Evolutionary conservation across 2,888 invertebrate genomes (phyloP).

Genomic region (Cyaniris semiargus): DNA sequence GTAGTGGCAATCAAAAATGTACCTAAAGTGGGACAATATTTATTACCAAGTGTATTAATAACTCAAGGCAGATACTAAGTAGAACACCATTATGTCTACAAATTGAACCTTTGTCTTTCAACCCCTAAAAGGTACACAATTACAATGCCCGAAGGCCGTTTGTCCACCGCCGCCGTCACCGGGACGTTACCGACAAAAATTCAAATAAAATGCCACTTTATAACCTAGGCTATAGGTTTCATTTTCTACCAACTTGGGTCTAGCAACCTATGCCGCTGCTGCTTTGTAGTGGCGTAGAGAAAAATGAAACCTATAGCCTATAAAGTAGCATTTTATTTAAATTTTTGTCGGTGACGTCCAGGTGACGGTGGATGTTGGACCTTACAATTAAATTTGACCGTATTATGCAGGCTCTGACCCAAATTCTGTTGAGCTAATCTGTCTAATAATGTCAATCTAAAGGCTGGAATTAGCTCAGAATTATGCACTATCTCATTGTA

Average conservation of each 20-base stretch:
- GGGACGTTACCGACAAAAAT: too few relatives aligned
- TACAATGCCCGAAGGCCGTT: neutral
- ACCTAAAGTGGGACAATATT: neutral
- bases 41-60: neutral
- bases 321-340: too few relatives aligned
- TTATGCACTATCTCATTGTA: slow-evolving; percentile 16
- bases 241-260: too few relatives aligned
- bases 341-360: too few relatives aligned
- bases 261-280: too few relatives aligned
- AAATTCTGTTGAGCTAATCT: slow-evolving; percentile 12
- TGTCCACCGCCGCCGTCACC: too few relatives aligned
- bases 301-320: too few relatives aligned
- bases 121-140: neutral
- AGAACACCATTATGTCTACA: neutral
- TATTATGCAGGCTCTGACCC: slow-evolving; percentile 5
- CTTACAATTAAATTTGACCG: neutral
- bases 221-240: too few relatives aligned
- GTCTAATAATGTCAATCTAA: slow-evolving; percentile 22
- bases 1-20: neutral
- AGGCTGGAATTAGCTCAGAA: slow-evolving; percentile 16
- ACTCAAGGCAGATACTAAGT: neutral
- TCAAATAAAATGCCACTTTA: too few relatives aligned
- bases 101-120: neutral
- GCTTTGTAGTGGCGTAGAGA: too few relatives aligned
- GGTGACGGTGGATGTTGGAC: neutral